Base-by-base conservation (phyloP, 1,140 invertebrate genomes). In the Dryas iulia region DNA sequence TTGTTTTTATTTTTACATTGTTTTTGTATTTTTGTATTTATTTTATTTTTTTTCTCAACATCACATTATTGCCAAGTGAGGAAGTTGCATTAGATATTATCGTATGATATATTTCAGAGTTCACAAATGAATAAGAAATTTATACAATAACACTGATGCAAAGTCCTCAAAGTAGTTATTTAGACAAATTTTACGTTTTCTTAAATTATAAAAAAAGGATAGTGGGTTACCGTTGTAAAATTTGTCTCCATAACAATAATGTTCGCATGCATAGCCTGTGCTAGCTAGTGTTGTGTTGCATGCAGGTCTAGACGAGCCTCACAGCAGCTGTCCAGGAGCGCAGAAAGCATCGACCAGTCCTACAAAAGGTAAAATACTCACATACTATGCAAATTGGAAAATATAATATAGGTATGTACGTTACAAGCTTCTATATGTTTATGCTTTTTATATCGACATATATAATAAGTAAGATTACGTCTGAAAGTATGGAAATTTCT, bases 231-330 rank as follows among this genome's bases (percentile, higher is more conserved):
- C 3, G 10, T 62, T 24, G 2, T 62, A 3, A n/a, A 30, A 63
- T 53, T 47, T 60, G 63, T 71, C 58, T 71, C 57, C 53, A 47
- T 71, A 57, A 21, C 35, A 65, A 39, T n/a, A 31, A 61, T 74
- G 59, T 72, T 76, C 83, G 88, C 84, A 87, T 91, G 87, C 79
- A 73, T 73, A 79, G 85, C 81, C 78, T 87, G 83, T 84, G 80
- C 84, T 89, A 87, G 85, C 78, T 64, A 69, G 78, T 84, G 84
- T 89, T 90, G 69, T 89, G 79, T 91, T 90, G 87, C 89, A 91
- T 90, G 86, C 93, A 95, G 94, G 95, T 96, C 95, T 93, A 95
- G 96, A 84, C 95, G 96, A 81, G 95, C 96, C 86, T 96, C 95
- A 79, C 95, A 96, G 93, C 95, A 96, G 92, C 93, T 95, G 76